A percentile compares a stretch with the other conserved stretches of the same genome.
phyloP scores from a whole-genome alignment of 2,797 vertebrate genomes.

The Helostoma temminkii region DNA sequence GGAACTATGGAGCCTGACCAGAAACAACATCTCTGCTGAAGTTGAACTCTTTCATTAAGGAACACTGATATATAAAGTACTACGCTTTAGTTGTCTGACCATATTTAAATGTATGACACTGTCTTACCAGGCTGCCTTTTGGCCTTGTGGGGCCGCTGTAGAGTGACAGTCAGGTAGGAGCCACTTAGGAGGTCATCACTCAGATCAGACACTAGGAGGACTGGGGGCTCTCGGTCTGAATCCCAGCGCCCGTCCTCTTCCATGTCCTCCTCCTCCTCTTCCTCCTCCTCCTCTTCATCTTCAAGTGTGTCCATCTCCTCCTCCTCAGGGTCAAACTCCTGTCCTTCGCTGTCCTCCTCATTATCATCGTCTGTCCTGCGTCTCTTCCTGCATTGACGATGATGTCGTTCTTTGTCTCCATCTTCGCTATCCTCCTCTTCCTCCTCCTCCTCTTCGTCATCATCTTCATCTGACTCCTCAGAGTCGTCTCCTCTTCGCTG shows the following conservation, averaged over 20 bases:
- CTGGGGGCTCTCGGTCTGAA: constrained; percentile 90
- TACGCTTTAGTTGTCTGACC: too few relatives aligned
- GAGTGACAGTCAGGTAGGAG: constrained; percentile 95
- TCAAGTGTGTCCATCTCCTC: constrained; percentile 79
- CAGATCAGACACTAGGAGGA: constrained; percentile 86
- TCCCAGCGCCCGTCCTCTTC: constrained; percentile 93
- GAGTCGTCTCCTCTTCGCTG: constrained; percentile 83
- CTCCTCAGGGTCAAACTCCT: constrained; percentile 81
- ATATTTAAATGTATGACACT: neutral
- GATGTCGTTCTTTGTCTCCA: constrained; percentile 57
- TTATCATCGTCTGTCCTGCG: constrained; percentile 63
- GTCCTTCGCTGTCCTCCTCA: constrained; percentile 78
- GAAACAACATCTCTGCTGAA: neutral
- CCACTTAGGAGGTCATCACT: constrained; percentile 89
- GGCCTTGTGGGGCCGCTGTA: constrained; percentile 92
- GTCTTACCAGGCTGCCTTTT: constrained; percentile 80
- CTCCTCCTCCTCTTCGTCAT: constrained; percentile 51
- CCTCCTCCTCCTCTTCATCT: constrained; percentile 73
- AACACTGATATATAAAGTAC: too few relatives aligned
- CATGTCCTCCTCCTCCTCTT: constrained; percentile 81
- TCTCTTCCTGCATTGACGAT: constrained; percentile 52
- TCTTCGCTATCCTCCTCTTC: constrained; percentile 74
- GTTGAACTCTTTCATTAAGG: neutral
- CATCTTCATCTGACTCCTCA: constrained; percentile 75
- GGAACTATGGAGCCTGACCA: constrained; percentile 92